Percentiles rank a stretch among this genome's conserved stretches.
Evolutionary conservation across 2,113 vertebrate genomes (phyloP).

Genomic region (Gnathonemus echidnorhynchus): DNA sequence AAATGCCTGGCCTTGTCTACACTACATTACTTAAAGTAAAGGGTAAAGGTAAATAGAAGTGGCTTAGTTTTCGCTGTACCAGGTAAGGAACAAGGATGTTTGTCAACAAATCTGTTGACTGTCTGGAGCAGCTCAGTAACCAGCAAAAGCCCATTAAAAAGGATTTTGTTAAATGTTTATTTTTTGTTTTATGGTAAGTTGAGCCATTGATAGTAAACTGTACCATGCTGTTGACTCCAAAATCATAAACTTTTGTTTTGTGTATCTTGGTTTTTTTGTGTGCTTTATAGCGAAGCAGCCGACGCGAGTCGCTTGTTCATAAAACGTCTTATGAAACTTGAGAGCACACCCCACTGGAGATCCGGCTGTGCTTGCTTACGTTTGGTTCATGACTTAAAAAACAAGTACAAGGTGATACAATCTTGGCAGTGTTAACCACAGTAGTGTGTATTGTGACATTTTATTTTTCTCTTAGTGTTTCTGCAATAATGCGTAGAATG

Average conservation of each 20-base stretch:
- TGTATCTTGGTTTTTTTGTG: conserved; percentile 99
- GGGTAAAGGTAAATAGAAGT: background rate
- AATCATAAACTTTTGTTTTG: conserved; percentile 99
- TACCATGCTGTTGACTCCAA: conserved; percentile 90
- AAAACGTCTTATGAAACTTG: conserved; percentile 99
- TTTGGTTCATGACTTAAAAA: conserved; percentile 99
- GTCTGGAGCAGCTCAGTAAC: conserved; percentile 32
- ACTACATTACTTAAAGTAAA: background rate
- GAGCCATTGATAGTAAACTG: conserved; percentile 87
- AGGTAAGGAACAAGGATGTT: conserved; percentile 33
- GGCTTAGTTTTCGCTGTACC: conserved; percentile 17
- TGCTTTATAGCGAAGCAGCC: conserved; percentile 99
- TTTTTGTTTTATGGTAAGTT: conserved; percentile 78
- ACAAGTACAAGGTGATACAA: conserved; percentile 99
- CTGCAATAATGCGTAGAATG: conserved; percentile 39
- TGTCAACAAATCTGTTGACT: conserved; percentile 36
- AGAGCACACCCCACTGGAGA: conserved; percentile 99
- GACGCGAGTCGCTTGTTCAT: conserved; percentile 99
- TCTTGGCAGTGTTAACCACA: conserved; percentile 96
- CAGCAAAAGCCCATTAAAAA: conserved; percentile 48
- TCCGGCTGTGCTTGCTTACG: conserved; percentile 99
- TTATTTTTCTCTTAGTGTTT: conserved; percentile 66
- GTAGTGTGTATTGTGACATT: conserved; percentile 98
- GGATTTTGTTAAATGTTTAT: conserved; percentile 40
- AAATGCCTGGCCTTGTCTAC: background rate